Evolutionary conservation across 1,140 invertebrate genomes (phyloP), one percentile per base, ranked within the genome.

Genomic region (Eueides isabella): DNA sequence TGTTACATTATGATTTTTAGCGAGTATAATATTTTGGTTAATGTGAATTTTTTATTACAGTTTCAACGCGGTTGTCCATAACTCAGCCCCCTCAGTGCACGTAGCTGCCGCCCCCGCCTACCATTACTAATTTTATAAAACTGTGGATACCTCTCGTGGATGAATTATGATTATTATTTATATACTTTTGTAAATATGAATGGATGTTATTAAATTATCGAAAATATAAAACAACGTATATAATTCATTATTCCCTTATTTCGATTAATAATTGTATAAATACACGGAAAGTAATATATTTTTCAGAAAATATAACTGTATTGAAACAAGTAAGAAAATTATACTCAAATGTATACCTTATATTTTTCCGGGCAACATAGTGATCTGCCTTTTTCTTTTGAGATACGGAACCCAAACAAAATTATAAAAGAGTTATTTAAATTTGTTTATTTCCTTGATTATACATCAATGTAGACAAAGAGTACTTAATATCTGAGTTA

Each of bases 31-130:
- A 5, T 3, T 67, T 5, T 67, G 12, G 7, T 44, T 55, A 44
- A 44, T 5, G 3, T 30, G 5, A 61, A 35, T 61, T 74, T 74
- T 66, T 72, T 55, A 61, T 84, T 78, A 28, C 83, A 92, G 91
- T 12, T 92, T 92, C 80, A 91, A 91, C 79, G 91, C 91, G 28
- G 77, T 91, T 35, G 91, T 92, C 11, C 85, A 88, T 76, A 92
- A 89, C 80, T 91, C 91, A 67, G 86, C 75, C 68, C 88, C 61
- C 70, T 79, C 77, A 26, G 77, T 79, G 30, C 88, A 91, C 68
- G 82, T 86, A 26, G 88, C 88, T 3, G 81, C 81, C 2, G 71
- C 76, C 11, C 80, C 79, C 9, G 76, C 61, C 68, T 83, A 85
- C 76, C 80, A 85, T 73, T 84, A 84, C 69, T 81, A 65, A 82